Conservation (phyloP, 35 echinoderm and acorn worm genomes). For the Ophioderma brevispina region DNA sequence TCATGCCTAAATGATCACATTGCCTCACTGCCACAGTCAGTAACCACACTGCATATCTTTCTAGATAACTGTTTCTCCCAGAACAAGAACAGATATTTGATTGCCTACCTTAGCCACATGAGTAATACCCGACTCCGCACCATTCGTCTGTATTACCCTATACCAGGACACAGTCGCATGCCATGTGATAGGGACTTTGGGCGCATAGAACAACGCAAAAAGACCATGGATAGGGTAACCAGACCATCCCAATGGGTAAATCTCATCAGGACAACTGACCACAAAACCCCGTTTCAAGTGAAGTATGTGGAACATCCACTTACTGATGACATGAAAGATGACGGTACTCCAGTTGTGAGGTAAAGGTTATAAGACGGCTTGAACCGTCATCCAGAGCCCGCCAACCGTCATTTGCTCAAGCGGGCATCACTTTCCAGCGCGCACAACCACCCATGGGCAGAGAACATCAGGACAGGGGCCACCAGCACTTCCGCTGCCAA, state of each 20-base stretch:
- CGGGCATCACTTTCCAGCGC: background rate
- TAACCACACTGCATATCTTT: slow-evolving; percentile 13
- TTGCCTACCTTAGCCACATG: slow-evolving; percentile 14
- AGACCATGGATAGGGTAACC: background rate
- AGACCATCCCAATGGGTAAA: slow-evolving; percentile 16
- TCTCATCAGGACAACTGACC: slow-evolving; percentile 17
- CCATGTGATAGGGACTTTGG: slow-evolving; percentile 36
- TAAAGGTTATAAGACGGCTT: slow-evolving; percentile 19
- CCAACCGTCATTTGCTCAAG: background rate
- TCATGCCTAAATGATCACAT: background rate
- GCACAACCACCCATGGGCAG: background rate
- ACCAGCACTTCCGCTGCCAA: background rate
- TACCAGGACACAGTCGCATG: slow-evolving; percentile 29
- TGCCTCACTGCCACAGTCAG: background rate
- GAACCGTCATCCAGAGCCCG: background rate
- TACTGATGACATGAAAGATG: slow-evolving; percentile 25
- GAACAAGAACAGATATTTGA: slow-evolving; percentile 16
- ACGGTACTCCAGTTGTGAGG: slow-evolving; percentile 28
- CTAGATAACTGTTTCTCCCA: slow-evolving; percentile 37
- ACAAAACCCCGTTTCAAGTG: slow-evolving; percentile 10
- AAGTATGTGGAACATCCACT: slow-evolving; percentile 27
- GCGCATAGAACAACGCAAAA: background rate
- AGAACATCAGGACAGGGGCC: background rate
- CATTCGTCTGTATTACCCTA: slow-evolving; percentile 17
- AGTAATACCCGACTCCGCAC: background rate